Percentiles rank a stretch among this genome's conserved stretches.
Evolutionary conservation across 2,113 vertebrate species (phyloP).

Genomic region (Hipposideros armiger): DNA sequence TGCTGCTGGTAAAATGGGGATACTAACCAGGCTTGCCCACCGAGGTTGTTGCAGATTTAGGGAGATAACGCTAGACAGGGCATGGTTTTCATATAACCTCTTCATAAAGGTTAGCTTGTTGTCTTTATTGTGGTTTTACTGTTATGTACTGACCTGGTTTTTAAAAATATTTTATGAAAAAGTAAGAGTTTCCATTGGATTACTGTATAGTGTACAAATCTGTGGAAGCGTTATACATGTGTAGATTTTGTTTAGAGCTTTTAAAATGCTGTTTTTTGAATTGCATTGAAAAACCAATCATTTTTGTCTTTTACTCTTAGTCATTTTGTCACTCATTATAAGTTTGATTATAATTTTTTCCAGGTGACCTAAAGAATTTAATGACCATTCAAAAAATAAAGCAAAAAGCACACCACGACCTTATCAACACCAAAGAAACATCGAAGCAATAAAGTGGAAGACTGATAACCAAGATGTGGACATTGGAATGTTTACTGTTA

Average conservation of each 20-base stretch:
- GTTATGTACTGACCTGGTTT: not conserved
- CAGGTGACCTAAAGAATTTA: slow-evolving; percentile 81
- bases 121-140: not conserved
- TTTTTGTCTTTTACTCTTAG: slow-evolving; percentile 17
- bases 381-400: slow-evolving; percentile 67
- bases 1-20: not conserved
- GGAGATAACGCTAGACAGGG: not conserved
- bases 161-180: slow-evolving; percentile 12
- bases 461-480: slow-evolving; percentile 79
- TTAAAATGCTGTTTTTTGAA: not conserved
- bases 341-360: slow-evolving; percentile 49
- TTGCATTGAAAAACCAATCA: not conserved
- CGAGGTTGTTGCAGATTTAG: no score
- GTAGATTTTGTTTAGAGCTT: not conserved
- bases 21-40: not conserved
- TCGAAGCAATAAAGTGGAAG: slow-evolving; percentile 86
- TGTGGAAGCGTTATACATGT: not conserved
- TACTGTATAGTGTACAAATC: not conserved
- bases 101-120: not conserved
- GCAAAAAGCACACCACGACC: slow-evolving; percentile 57
- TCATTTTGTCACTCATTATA: slow-evolving; percentile 32
- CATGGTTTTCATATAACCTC: not conserved
- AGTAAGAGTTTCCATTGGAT: not conserved
- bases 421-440: slow-evolving; percentile 89
- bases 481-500: slow-evolving; percentile 73